Conservation (phyloP, 2,888 invertebrate species). For the Leptopilina syphax region DNA sequence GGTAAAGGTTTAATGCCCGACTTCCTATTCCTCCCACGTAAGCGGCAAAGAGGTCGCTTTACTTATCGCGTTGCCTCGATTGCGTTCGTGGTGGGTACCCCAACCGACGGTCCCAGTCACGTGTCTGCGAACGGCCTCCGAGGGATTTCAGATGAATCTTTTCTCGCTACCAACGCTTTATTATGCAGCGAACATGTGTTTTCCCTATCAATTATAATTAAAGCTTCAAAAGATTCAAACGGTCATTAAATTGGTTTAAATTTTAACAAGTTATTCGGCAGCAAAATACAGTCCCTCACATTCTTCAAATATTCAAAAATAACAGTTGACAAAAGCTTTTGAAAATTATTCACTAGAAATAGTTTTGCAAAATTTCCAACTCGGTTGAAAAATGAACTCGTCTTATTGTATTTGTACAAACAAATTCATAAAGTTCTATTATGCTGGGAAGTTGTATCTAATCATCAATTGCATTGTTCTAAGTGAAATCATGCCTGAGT, state of each 20-base stretch:
- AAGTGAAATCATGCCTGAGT: neutral
- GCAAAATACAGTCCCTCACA: too few relatives aligned
- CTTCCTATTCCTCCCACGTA: slow-evolving; percentile 72
- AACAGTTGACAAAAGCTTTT: too few relatives aligned
- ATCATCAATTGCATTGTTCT: neutral
- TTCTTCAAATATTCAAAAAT: too few relatives aligned
- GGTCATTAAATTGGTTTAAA: too few relatives aligned
- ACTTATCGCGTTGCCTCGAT: slow-evolving; percentile 43
- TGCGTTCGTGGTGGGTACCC: slow-evolving; percentile 18
- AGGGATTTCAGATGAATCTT: slow-evolving; percentile 32
- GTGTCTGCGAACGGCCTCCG: slow-evolving; percentile 27
- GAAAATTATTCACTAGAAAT: too few relatives aligned
- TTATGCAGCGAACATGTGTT: neutral
- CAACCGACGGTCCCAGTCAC: slow-evolving; percentile 23
- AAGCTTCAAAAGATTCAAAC: too few relatives aligned
- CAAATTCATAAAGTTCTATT: too few relatives aligned
- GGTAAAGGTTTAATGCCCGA: slow-evolving; percentile 68
- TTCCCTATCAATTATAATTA: neutral
- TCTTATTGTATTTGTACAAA: too few relatives aligned
- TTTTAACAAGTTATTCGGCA: too few relatives aligned
- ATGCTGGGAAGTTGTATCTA: too few relatives aligned
- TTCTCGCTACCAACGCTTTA: slow-evolving; percentile 4
- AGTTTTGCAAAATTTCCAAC: too few relatives aligned
- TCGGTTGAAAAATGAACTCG: too few relatives aligned
- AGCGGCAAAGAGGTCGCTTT: slow-evolving; percentile 64